Conservation (phyloP, 2,888 invertebrate genomes). For the Luffia ferchaultella region DNA sequence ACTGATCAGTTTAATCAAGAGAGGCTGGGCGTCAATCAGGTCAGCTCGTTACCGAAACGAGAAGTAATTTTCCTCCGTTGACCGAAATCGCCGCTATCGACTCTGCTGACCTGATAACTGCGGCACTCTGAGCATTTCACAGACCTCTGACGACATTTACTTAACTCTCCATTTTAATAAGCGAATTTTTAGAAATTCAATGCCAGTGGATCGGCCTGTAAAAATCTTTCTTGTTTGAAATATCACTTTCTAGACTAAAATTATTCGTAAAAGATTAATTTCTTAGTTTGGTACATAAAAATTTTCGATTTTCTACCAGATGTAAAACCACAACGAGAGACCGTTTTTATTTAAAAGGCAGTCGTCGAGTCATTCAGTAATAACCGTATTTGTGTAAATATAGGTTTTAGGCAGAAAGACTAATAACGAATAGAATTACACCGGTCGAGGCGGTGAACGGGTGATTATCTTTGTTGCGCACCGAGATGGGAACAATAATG, state of each 20-base stretch:
- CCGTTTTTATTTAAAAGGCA: too few relatives aligned
- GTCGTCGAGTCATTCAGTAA: too few relatives aligned
- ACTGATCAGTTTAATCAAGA: slow-evolving; percentile 59
- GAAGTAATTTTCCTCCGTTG: slow-evolving; percentile 53
- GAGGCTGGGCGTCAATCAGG: slow-evolving; percentile 47
- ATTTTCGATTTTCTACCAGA: slow-evolving; percentile 6
- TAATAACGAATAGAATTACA: neutral
- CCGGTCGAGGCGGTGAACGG: slow-evolving; percentile 14
- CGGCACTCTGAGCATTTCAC: neutral
- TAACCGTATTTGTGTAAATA: too few relatives aligned
- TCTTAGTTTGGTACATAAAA: slow-evolving; percentile 10
- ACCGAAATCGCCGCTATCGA: slow-evolving; percentile 32
- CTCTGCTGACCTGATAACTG: neutral
- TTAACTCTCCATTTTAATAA: neutral
- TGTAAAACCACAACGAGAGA: slow-evolving; percentile 10
- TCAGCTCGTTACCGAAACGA: slow-evolving; percentile 54
- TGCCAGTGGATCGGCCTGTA: neutral
- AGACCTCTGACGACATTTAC: neutral
- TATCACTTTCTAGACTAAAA: neutral
- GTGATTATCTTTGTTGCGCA: slow-evolving; percentile 41
- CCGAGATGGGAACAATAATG: slow-evolving; percentile 46
- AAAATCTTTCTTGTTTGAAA: neutral
- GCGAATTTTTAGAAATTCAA: neutral
- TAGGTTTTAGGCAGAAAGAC: neutral
- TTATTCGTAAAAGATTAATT: neutral